Conservation (phyloP, 2,113 vertebrate species). For the Dinomys branickii region DNA sequence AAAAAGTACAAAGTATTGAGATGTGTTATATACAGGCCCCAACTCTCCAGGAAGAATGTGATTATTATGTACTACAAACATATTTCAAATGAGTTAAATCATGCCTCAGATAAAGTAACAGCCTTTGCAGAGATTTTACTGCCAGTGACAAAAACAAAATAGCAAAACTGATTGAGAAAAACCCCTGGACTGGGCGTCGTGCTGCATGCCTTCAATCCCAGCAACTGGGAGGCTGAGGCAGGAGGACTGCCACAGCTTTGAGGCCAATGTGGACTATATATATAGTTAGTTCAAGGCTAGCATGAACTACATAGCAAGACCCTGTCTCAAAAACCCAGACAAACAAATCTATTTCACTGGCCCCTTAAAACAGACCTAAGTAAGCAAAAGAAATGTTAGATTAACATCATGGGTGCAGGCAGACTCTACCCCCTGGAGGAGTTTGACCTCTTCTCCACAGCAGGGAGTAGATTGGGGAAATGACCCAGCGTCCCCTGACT, state of each 20-base stretch:
- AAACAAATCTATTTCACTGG: background rate
- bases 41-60: background rate
- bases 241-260: background rate
- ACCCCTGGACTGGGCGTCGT: background rate
- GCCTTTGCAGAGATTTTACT: background rate
- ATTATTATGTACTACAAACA: background rate
- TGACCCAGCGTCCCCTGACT: background rate
- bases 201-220: background rate
- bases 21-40: background rate
- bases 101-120: background rate
- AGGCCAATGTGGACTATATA: no score
- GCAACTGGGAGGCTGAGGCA: background rate
- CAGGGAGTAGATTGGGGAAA: background rate
- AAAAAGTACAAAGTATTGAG: background rate
- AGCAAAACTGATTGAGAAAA: background rate
- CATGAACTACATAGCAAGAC: background rate
- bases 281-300: background rate
- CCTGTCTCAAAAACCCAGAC: background rate
- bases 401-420: background rate
- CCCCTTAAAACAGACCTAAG: background rate
- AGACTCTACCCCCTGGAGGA: background rate
- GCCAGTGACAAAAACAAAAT: background rate
- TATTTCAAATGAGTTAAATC: constrained; percentile 10
- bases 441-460: background rate
- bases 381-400: constrained; percentile 1